Evolutionary conservation across 2,797 vertebrate genomes (phyloP).

Genomic region (Pseudomugil gertrudae): DNA sequence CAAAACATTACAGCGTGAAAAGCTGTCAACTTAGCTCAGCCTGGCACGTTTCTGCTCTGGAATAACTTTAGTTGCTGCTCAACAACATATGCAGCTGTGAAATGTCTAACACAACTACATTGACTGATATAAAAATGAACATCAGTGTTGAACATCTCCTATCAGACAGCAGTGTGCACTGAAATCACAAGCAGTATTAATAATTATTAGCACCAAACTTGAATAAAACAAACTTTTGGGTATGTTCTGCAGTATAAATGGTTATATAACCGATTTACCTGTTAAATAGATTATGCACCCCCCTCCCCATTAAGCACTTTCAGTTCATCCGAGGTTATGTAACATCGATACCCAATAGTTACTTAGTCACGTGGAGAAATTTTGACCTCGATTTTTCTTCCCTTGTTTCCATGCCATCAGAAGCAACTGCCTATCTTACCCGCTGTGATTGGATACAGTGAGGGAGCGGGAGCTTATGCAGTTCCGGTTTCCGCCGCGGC

Average conservation of each 20-base stretch:
- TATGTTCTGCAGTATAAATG: not conserved
- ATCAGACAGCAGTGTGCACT: not conserved
- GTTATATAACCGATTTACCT: not conserved
- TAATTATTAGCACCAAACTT: not conserved
- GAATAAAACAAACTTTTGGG: not conserved
- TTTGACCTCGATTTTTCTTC: slow-evolving; percentile 87
- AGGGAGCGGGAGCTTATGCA: slow-evolving; percentile 40
- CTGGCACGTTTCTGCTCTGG: slow-evolving; percentile 39
- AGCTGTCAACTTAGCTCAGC: slow-evolving; percentile 68
- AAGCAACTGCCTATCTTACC: slow-evolving; percentile 79
- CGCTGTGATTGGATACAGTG: slow-evolving; percentile 81
- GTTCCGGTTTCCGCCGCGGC: slow-evolving; percentile 16
- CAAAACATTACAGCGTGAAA: slow-evolving; percentile 84
- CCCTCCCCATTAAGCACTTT: slow-evolving; percentile 30
- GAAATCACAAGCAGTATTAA: not conserved
- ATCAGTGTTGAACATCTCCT: not conserved
- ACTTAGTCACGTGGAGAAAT: slow-evolving; percentile 83
- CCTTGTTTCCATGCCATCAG: slow-evolving; percentile 90
- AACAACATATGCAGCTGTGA: slow-evolving; percentile 12
- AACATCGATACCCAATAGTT: slow-evolving; percentile 82
- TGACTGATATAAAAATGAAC: not conserved
- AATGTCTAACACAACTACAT: not conserved
- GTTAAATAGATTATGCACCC: not conserved
- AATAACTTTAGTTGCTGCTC: slow-evolving; percentile 38
- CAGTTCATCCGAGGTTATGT: slow-evolving; percentile 65